These are phyloP conservation scores for Trichomycterus rosablanca DNA, from an alignment of 2,113 vertebrate species.

Conservation along the genomic window DNA sequence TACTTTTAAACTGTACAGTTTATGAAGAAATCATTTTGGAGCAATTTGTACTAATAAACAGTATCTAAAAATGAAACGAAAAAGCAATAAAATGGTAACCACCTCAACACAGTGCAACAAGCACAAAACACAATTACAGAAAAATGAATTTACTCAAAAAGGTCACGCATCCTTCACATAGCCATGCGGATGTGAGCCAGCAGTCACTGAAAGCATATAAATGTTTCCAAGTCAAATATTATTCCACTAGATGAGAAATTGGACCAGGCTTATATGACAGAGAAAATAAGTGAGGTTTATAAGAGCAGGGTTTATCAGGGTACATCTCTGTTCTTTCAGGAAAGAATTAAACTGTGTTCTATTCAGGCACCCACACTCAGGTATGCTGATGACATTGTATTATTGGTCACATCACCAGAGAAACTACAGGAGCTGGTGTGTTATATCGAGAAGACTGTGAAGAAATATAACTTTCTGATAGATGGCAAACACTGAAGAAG, in stretches of 20 bases:
- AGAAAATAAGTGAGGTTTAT: slow-evolving; percentile 45
- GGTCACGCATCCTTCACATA: slow-evolving; percentile 46
- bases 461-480: no score
- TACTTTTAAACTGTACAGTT: slow-evolving; percentile 37
- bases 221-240: slow-evolving; percentile 56
- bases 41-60: slow-evolving; percentile 43
- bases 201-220: slow-evolving; percentile 44
- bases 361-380: no score
- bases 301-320: slow-evolving; percentile 43
- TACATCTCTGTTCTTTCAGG: background rate
- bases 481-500: no score
- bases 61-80: slow-evolving; percentile 31
- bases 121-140: slow-evolving; percentile 55
- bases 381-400: no score
- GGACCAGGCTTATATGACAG: slow-evolving; percentile 46
- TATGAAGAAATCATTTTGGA: slow-evolving; percentile 49
- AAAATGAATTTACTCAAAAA: slow-evolving; percentile 59
- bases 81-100: slow-evolving; percentile 48
- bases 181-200: slow-evolving; percentile 48
- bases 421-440: no score
- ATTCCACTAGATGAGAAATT: slow-evolving; percentile 49
- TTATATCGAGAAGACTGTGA: no score
- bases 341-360: no score
- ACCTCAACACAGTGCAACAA: slow-evolving; percentile 35
- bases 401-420: no score